Evolutionary conservation across 2,888 invertebrate genomes (phyloP), one percentile per base, ranked within the genome.

Genomic region (Limenitis camilla): DNA sequence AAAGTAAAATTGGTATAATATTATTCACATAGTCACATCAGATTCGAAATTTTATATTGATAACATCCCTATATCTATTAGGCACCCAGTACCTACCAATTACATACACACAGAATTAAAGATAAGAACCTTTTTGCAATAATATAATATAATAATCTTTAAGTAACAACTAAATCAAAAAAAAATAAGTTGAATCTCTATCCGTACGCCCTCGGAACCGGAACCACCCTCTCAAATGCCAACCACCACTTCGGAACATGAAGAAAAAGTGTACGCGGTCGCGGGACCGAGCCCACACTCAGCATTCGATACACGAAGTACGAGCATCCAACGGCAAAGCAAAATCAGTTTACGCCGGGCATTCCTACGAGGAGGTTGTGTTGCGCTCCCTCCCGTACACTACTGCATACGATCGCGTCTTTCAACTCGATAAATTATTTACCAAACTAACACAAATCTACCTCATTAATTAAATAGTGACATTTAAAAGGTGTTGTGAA

Each of bases 401-500:
- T 76, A 74, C 78, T 46, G 74, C 75, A 72, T 71, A 67, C 69
- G 66, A 64, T 78, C 80, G 81, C 83, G 82, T 76, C 64, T 72
- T 69, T 62, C 63, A 56, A 58, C 68, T 65, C 72, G 71, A 45
- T 45, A 45, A 63, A 66, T 52, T 63, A 52, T 55, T 58, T 60
- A 64, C 56, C 59, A 35, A 45, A 53, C 56, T 62, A 65, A 52
- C 52, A 53, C 55, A 52, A 53, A 65, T 55, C 67, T 71, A 71
- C 66, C 67, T 71, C 68, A 64, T 59, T 56, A 52, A 59, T 59
- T 56, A 52, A 58, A 53, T 38, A 52, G 72, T 78, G 73, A 69
- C 63, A 62, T 61, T 66, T 62, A 65, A 46, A 56, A 51, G 42
- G 61, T 63, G 62, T 58, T 53, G 61, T 60, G 55, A 53, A n/a